phyloP scores from a whole-genome alignment of 2,888 invertebrate species.

The Nemotelus pantherinus region DNA sequence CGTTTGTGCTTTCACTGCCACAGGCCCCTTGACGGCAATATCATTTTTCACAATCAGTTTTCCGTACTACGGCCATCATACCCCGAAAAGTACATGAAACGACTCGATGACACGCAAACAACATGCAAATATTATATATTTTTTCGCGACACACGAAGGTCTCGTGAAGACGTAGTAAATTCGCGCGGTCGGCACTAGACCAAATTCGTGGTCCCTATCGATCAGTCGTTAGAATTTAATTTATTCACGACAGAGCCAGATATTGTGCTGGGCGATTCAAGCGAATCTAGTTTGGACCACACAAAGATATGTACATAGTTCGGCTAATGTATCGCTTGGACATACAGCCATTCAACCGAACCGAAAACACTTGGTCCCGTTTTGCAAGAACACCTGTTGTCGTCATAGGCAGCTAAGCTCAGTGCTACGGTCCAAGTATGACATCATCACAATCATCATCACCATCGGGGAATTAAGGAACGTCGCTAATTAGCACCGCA shows the following conservation, averaged over 20 bases:
- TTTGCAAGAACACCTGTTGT: slow-evolving; percentile 16
- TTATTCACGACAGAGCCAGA: too few species aligned
- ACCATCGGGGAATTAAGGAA: too few species aligned
- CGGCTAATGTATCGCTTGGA: not conserved
- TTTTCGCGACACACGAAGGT: slow-evolving; percentile 13
- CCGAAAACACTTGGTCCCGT: not conserved
- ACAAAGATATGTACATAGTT: too few species aligned
- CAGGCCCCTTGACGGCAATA: not conserved
- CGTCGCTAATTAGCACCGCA: slow-evolving; percentile 22
- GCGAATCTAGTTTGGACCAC: too few species aligned
- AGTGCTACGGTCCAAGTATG: not conserved
- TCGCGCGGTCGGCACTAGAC: not conserved
- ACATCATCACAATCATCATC: slow-evolving; percentile 5
- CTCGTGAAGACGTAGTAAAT: not conserved
- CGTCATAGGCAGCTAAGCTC: not conserved
- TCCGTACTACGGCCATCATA: not conserved
- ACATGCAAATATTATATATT: slow-evolving; percentile 14
- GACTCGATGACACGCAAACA: slow-evolving; percentile 4
- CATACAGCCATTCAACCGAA: too few species aligned
- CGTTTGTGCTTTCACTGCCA: not conserved
- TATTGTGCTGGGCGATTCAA: too few species aligned
- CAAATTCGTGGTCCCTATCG: slow-evolving; percentile 10
- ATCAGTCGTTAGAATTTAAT: not conserved
- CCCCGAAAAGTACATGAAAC: slow-evolving; percentile 1
- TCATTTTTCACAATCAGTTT: not conserved